phyloP scores from a whole-genome alignment of 1,140 invertebrate species.

The Aphaenogaster ashmeadi region DNA sequence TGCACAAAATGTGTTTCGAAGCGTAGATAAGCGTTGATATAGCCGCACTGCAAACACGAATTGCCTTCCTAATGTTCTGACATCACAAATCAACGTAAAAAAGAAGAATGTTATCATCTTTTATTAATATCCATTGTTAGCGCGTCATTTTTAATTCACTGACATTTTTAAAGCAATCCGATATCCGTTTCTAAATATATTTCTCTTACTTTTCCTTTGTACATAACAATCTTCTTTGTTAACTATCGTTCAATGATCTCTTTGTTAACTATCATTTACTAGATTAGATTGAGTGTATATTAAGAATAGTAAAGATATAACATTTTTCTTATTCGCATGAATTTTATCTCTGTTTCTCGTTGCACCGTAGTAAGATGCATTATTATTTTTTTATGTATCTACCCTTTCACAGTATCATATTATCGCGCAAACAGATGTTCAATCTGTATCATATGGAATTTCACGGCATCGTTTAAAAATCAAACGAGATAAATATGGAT shows the following conservation, averaged over 20 bases:
- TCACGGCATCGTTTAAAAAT: conserved; percentile 20
- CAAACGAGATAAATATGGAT: conserved; percentile 1
- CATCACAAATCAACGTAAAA: not conserved
- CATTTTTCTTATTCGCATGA: not conserved
- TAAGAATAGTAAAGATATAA: not conserved
- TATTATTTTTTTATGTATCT: not conserved
- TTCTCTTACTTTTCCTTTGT: not conserved
- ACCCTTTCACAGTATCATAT: not conserved
- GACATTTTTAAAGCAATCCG: not conserved
- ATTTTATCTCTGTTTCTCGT: not conserved
- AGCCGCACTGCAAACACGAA: not conserved
- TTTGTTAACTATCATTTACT: not conserved
- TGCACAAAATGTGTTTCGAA: conserved; percentile 21
- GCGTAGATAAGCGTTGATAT: conserved; percentile 7
- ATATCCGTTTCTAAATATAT: not conserved
- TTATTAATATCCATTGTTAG: not conserved
- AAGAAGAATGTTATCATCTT: not conserved
- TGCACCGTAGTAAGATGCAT: not conserved
- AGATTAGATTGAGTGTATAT: not conserved
- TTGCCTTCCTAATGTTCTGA: not conserved
- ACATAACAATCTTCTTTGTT: not conserved
- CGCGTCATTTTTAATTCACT: not conserved
- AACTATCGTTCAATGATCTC: not conserved
- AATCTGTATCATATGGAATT: not conserved
- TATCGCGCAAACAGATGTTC: not conserved